A percentile compares a stretch with the other conserved stretches of the same genome.
These are phyloP conservation scores for Paracyprichromis sp. DNA, from an alignment of 2,113 vertebrate species.

Conservation along the genomic window DNA sequence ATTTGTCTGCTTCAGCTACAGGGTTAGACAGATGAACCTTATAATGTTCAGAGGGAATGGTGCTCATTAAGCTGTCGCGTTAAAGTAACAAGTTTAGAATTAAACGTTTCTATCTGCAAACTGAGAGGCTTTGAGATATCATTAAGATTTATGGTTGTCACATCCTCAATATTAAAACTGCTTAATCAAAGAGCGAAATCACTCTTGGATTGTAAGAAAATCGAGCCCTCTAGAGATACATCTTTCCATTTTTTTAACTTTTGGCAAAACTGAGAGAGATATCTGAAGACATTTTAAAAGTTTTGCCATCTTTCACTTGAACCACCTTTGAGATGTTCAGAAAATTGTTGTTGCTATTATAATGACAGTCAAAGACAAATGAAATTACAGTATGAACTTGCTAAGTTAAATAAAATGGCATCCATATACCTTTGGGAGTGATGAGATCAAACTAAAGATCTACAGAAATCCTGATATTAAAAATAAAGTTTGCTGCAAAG, in stretches of 20 bases:
- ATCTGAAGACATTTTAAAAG: neutral
- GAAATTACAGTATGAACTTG: neutral
- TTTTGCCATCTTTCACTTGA: neutral
- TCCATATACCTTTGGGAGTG: neutral
- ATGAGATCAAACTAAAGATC: neutral
- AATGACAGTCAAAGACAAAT: neutral
- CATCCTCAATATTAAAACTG: neutral
- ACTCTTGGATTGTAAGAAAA: neutral
- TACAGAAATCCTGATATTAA: neutral
- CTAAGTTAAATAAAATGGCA: neutral
- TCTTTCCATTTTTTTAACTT: neutral
- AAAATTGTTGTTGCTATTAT: neutral
- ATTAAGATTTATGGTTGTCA: neutral
- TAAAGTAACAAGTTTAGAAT: neutral
- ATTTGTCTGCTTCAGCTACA: conserved; percentile 10
- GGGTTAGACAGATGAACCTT: neutral
- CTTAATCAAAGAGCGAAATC: neutral
- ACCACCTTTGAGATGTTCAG: neutral
- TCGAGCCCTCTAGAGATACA: neutral
- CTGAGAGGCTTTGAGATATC: neutral
- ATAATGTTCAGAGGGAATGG: neutral
- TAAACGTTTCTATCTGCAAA: neutral
- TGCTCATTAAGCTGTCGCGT: neutral
- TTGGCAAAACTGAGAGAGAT: neutral
- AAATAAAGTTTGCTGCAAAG: neutral